phyloP scores from a whole-genome alignment of 2,797 vertebrate genomes.

The Ptychobarbus kaznakovi region DNA sequence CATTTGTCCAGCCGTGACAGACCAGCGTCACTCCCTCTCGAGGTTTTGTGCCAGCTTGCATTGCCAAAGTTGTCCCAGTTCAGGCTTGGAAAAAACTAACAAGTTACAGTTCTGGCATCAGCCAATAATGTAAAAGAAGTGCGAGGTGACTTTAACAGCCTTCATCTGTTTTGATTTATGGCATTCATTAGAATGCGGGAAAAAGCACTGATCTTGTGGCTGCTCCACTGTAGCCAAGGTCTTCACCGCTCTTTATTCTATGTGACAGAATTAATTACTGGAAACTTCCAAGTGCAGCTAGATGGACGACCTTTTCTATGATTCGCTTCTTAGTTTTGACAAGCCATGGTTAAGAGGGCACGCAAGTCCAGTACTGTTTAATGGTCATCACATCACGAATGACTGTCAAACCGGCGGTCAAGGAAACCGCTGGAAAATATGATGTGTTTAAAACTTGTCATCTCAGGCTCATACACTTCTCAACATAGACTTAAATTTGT shows the following conservation, averaged over 20 bases:
- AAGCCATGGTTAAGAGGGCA: slow-evolving; percentile 18
- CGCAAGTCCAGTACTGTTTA: slow-evolving; percentile 3
- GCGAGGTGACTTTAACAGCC: slow-evolving; percentile 27
- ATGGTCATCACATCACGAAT: slow-evolving; percentile 14
- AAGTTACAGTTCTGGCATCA: slow-evolving; percentile 44
- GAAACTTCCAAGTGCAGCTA: slow-evolving; percentile 24
- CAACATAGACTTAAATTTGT: slow-evolving; percentile 16
- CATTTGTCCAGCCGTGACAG: slow-evolving; percentile 6
- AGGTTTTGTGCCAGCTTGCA: slow-evolving; percentile 15
- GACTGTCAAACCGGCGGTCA: slow-evolving; percentile 15
- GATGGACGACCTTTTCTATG: slow-evolving; percentile 11
- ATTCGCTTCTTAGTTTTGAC: slow-evolving; percentile 18
- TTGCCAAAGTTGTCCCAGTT: background rate
- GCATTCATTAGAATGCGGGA: slow-evolving; percentile 50
- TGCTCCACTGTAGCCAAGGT: slow-evolving; percentile 11
- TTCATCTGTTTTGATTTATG: slow-evolving; percentile 50
- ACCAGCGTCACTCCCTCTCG: background rate
- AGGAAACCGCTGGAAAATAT: slow-evolving; percentile 25
- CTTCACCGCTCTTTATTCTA: background rate
- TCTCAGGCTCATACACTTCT: slow-evolving; percentile 5
- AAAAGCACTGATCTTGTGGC: slow-evolving; percentile 20
- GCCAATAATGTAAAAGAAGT: background rate
- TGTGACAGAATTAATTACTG: slow-evolving; percentile 35
- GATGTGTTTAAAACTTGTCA: slow-evolving; percentile 38
- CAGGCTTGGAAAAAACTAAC: slow-evolving; percentile 38